A percentile compares a stretch with the other conserved stretches of the same genome.
Conservation (phyloP, 2,888 invertebrate genomes). For the Rhagonycha lutea region DNA sequence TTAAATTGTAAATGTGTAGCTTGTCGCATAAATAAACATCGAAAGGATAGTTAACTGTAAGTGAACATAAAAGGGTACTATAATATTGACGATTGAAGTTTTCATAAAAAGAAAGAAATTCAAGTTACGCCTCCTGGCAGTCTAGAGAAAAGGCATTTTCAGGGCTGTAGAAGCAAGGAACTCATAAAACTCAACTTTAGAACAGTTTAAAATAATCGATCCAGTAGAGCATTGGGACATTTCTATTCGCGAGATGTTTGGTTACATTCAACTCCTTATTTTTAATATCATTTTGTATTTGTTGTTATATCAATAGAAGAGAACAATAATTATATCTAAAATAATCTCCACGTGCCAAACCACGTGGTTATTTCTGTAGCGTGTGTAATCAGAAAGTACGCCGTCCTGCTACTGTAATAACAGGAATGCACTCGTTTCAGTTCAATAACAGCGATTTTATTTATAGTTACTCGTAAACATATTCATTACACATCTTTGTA, state of each 20-base stretch:
- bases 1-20: neutral
- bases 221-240: neutral
- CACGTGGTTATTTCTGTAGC: constrained; percentile 42
- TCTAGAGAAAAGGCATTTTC: neutral
- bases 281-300: neutral
- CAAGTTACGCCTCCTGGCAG: neutral
- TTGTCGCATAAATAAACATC: neutral
- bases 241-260: neutral
- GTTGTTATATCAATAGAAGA: neutral
- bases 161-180: neutral
- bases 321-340: constrained; percentile 20
- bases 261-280: neutral
- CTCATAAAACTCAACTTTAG: neutral
- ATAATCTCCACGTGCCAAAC: constrained; percentile 40
- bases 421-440: constrained; percentile 39
- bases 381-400: constrained; percentile 34
- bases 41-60: neutral
- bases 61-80: neutral
- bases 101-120: neutral
- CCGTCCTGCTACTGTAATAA: constrained; percentile 33
- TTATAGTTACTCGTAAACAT: constrained; percentile 30
- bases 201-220: neutral
- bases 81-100: neutral
- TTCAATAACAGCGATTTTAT: constrained; percentile 36
- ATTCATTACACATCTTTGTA: constrained; percentile 20